Base-by-base conservation (phyloP, 2,797 vertebrate genomes). In the Mormyrops attenuatus region DNA sequence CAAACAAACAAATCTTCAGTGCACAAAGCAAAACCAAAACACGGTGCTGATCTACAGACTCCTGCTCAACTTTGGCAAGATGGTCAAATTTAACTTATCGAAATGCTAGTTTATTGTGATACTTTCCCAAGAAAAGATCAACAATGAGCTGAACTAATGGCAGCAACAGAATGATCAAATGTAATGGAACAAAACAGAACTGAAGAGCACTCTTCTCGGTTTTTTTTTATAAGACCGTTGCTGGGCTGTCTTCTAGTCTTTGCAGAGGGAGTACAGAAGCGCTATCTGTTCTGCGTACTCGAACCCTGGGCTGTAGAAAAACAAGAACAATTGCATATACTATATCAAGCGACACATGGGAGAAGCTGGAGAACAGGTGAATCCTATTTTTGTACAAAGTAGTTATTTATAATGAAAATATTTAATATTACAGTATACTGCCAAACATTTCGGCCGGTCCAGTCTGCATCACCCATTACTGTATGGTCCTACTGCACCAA, bases 251-350 rank as follows among this genome's bases (percentile, higher is more conserved):
- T 88, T 93, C 89, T 88, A 92, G 13, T 90, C 86, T 91, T 95
- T 90, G 91, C 93, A 95, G 77, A 96, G 91, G 22, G 96, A 96
- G 89, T 96, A 94, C 9, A 96, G 94, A 15, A 96, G 94, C 66
- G 95, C 89, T 88, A 96, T 96, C 92, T 96, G 96, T 85, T 96
- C 95, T 26, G 94, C 92, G 86, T 95, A 93, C 92, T 94, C 92
- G n/a, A 96, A 96, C 85, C 95, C 95, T 20, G 94, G 93, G 90
- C 96, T 96, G 92, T 88, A 80, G 90, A 89, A 17, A 88, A 15
- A 90, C 7, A 15, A 82, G 8, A 85, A 47, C 47, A 44, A 52
- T 49, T 22, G 17, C 44, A 26, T 50, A 49, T 6, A 85, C n/a
- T 30, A 22, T 52, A 85, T 13, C 47, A 84, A n/a, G 49, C 80